A percentile compares a stretch with the other conserved stretches of the same genome.
These are phyloP conservation scores for Spilosoma lubricipeda DNA, from an alignment of 2,888 invertebrate species.

Conservation along the genomic window DNA sequence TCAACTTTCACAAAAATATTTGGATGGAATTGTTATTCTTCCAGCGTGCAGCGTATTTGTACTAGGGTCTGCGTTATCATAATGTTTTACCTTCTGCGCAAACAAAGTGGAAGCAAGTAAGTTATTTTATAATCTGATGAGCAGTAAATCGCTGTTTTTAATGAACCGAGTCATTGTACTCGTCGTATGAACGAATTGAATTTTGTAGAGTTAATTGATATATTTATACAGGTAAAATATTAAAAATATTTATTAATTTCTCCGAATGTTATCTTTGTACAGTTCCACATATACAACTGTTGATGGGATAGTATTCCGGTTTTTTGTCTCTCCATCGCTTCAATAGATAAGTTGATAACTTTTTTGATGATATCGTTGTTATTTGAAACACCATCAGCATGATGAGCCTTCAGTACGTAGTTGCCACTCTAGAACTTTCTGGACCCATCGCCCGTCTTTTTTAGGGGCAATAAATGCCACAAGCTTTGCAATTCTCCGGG, in stretches of 20 bases:
- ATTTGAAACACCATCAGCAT: too few species aligned
- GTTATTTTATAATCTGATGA: constrained; percentile 11
- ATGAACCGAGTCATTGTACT: constrained; percentile 2
- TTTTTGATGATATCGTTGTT: neutral
- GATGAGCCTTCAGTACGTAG: too few species aligned
- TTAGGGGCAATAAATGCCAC: too few species aligned
- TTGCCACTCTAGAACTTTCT: too few species aligned
- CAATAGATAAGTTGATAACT: neutral
- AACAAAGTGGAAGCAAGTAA: constrained; percentile 11
- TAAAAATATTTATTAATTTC: neutral
- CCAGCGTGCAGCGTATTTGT: constrained; percentile 4
- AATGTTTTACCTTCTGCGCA: constrained; percentile 14
- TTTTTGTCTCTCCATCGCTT: neutral
- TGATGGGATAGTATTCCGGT: too few species aligned
- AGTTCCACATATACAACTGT: neutral
- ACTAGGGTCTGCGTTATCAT: constrained; percentile 6
- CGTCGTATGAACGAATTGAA: neutral
- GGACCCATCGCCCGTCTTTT: too few species aligned
- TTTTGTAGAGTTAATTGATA: neutral
- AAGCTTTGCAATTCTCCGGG: too few species aligned
- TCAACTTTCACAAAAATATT: neutral
- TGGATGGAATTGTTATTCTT: constrained; percentile 27
- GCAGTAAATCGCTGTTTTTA: neutral
- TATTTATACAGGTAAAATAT: neutral
- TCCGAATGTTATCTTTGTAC: neutral